A percentile compares a stretch with the other conserved stretches of the same genome.
These are phyloP conservation scores for Drosophila kanapiae DNA, from an alignment of 1,140 invertebrate species.

Conservation along the genomic window DNA sequence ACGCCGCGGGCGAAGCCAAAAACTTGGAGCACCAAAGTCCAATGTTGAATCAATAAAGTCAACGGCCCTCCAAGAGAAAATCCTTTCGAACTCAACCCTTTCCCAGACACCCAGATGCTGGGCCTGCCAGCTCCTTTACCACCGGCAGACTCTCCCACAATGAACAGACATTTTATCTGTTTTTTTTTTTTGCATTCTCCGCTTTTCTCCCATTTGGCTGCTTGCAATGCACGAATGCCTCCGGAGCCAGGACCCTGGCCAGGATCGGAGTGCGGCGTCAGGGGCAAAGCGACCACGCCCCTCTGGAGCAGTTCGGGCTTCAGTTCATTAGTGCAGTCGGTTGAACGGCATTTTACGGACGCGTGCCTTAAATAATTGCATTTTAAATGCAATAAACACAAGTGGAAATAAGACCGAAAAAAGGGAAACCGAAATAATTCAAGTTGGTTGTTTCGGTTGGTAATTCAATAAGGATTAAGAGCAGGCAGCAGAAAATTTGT, in stretches of 20 bases:
- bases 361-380: slow-evolving; percentile 82
- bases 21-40: slow-evolving; percentile 36
- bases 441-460: slow-evolving; percentile 24
- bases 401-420: slow-evolving; percentile 27
- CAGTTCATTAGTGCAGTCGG: slow-evolving; percentile 81
- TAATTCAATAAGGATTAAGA: slow-evolving; percentile 52
- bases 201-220: slow-evolving; percentile 38
- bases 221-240: slow-evolving; percentile 67
- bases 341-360: slow-evolving; percentile 80
- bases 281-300: not conserved
- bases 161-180: slow-evolving; percentile 53
- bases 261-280: slow-evolving; percentile 8
- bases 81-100: slow-evolving; percentile 4
- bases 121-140: not conserved
- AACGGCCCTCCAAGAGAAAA: slow-evolving; percentile 37
- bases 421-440: slow-evolving; percentile 39
- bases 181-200: slow-evolving; percentile 28
- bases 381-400: slow-evolving; percentile 77
- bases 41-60: slow-evolving; percentile 64
- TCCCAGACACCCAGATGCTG: not conserved
- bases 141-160: slow-evolving; percentile 34
- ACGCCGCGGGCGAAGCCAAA: slow-evolving; percentile 9
- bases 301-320: slow-evolving; percentile 41
- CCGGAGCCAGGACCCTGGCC: slow-evolving; percentile 24
- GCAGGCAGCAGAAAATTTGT: slow-evolving; percentile 25